phyloP scores from a whole-genome alignment of 2,888 invertebrate genomes.

The Cybosia mesomella region DNA sequence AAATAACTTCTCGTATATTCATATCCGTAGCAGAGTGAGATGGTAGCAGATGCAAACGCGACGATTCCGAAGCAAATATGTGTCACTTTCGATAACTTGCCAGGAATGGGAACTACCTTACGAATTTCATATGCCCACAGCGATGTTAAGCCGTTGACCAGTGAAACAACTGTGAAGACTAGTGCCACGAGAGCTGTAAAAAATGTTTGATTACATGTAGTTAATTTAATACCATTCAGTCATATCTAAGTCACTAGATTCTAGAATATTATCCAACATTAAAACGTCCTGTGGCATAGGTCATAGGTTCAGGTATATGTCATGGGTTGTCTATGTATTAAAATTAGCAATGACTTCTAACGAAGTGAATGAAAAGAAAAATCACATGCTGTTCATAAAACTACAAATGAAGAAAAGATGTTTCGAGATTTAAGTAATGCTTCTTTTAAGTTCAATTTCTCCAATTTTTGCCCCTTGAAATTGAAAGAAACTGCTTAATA shows the following conservation, averaged over 20 bases:
- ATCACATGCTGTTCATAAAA: neutral
- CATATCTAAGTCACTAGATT: neutral
- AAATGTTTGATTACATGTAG: neutral
- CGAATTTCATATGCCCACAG: conserved; percentile 49
- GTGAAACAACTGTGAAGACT: conserved; percentile 45
- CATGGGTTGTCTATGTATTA: neutral
- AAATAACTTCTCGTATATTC: neutral
- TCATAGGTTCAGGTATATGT: neutral
- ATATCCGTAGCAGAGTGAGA: conserved; percentile 28
- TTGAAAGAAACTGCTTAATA: no score
- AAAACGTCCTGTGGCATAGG: neutral
- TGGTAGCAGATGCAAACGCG: conserved; percentile 36
- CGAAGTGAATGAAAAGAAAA: no score
- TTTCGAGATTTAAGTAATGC: no score
- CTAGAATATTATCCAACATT: no score
- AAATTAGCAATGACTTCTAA: neutral
- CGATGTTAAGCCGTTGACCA: conserved; percentile 51
- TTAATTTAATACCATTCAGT: neutral
- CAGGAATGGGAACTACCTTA: conserved; percentile 28
- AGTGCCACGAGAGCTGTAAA: conserved; percentile 47
- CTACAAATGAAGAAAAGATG: no score
- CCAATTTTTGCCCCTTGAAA: no score
- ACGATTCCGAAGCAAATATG: conserved; percentile 52
- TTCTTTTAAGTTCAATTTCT: no score
- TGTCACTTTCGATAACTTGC: conserved; percentile 46